Base-by-base conservation (phyloP, 2,888 invertebrate genomes). In the Hirtodrosophila trivittata region DNA sequence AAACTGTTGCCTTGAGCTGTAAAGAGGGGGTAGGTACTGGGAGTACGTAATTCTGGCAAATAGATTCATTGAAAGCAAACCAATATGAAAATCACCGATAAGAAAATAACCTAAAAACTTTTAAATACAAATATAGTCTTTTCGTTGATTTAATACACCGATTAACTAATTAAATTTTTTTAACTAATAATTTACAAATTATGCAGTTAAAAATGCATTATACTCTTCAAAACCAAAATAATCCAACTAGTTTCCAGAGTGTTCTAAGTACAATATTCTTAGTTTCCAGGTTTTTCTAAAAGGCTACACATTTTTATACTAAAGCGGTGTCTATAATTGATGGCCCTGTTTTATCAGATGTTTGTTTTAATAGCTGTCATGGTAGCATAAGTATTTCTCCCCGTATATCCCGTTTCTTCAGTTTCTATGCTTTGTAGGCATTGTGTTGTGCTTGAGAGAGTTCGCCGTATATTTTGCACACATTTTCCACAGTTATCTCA, bases 401-500 rank as follows among this genome's bases (percentile, higher is more conserved):
- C 12, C 14, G 13, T 21, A 10, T 28, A 13, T 41, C 26, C 10
- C 10, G 1, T 41, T 10, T 39, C 26, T 45, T 47, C n/a, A 13
- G 12, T 25, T 59, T 37, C 42, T 21, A 3, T 2, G 18, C n/a
- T n/a, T 51, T 69, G 50, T 25, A 65, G 41, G 43, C 50, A 63
- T 72, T 55, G 18, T 83, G 78, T 72, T 77, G 62, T 72, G 65
- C 68, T 56, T 66, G 51, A 59, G 54, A 62, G 71, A 54, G 49
- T 10, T 37, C 54, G 47, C 42, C 60, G 55, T 51, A 63, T 64
- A 66, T 77, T 78, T 77, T 68, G 82, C 85, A 63, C 81, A 77
- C 55, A 70, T 47, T 63, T 62, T 66, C 46, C 49, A 63, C 71
- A 83, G 54, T 66, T 65, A 76, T 84, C 81, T 74, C 65, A 62